Evolutionary conservation across 1,140 invertebrate species (phyloP).

Genomic region (Drosophila kepulauana): DNA sequence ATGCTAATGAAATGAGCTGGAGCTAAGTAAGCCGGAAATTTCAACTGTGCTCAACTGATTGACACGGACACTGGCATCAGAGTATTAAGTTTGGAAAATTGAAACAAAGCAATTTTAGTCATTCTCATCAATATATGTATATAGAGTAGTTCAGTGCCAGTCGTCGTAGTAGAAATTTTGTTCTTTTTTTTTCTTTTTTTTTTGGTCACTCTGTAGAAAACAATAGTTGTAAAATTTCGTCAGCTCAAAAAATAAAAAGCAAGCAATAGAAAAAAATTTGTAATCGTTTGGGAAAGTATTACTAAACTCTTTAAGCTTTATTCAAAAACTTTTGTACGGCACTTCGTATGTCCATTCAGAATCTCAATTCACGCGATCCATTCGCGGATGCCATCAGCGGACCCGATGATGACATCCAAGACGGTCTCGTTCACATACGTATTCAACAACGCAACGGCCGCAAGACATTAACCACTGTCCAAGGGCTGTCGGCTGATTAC

Average conservation of each 20-base stretch:
- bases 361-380: conserved; percentile 95
- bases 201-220: conserved; percentile 34
- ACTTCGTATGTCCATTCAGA: conserved; percentile 96
- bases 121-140: conserved; percentile 12
- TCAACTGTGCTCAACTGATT: conserved; percentile 6
- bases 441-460: conserved; percentile 99
- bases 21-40: conserved; percentile 20
- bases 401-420: conserved; percentile 97
- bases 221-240: conserved; percentile 42
- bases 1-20: conserved; percentile 16
- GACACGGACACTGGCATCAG: not conserved
- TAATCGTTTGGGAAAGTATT: conserved; percentile 17
- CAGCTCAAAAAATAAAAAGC: conserved; percentile 18
- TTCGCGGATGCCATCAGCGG: conserved; percentile 96
- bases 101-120: conserved; percentile 17
- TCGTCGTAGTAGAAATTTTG: conserved; percentile 1
- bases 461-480: conserved; percentile 98
- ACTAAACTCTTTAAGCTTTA: not conserved
- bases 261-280: conserved; percentile 11
- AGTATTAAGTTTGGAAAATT: not conserved
- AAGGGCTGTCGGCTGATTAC: conserved; percentile 96
- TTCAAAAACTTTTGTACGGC: conserved; percentile 9
- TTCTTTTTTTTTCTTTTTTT: conserved; percentile 4
- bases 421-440: conserved; percentile 99
- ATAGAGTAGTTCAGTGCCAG: conserved; percentile 2